Evolutionary conservation across 2,888 invertebrate species (phyloP).

Genomic region (Habrosyne pyritoides): DNA sequence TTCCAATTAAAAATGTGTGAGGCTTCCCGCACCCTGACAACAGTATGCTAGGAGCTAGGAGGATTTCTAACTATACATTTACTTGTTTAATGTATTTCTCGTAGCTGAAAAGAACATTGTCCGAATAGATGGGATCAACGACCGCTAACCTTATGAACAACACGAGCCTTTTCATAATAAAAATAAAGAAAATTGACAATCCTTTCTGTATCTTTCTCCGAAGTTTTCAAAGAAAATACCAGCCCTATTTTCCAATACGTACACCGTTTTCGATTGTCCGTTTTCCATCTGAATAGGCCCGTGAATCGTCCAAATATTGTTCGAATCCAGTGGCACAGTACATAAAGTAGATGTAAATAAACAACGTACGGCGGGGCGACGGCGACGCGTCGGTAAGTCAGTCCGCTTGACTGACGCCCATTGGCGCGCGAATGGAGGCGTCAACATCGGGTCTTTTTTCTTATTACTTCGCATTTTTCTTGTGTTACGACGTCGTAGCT

Average conservation of each 20-base stretch:
- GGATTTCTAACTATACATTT: too few relatives aligned
- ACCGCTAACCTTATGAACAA: background rate
- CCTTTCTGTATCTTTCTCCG: background rate
- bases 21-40: too few relatives aligned
- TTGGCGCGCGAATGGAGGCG: slow-evolving; percentile 27
- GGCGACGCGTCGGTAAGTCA: slow-evolving; percentile 32
- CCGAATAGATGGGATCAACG: background rate
- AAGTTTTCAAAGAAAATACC: slow-evolving; percentile 13
- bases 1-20: too few relatives aligned
- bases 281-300: slow-evolving; percentile 37
- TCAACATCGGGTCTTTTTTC: slow-evolving; percentile 25
- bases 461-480: slow-evolving; percentile 20
- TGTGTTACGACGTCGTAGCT: slow-evolving; percentile 12
- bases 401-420: slow-evolving; percentile 39
- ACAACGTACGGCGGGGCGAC: slow-evolving; percentile 13
- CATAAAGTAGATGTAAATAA: slow-evolving; percentile 33
- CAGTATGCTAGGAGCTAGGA: too few relatives aligned
- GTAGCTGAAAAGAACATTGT: background rate
- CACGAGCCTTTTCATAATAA: background rate
- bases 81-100: too few relatives aligned
- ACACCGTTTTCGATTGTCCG: slow-evolving; percentile 32
- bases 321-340: slow-evolving; percentile 29
- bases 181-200: background rate
- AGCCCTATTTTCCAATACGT: slow-evolving; percentile 22
- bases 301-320: slow-evolving; percentile 39